Evolutionary conservation across 1,140 invertebrate species (phyloP).

Genomic region (Drosophila tropicalis): DNA sequence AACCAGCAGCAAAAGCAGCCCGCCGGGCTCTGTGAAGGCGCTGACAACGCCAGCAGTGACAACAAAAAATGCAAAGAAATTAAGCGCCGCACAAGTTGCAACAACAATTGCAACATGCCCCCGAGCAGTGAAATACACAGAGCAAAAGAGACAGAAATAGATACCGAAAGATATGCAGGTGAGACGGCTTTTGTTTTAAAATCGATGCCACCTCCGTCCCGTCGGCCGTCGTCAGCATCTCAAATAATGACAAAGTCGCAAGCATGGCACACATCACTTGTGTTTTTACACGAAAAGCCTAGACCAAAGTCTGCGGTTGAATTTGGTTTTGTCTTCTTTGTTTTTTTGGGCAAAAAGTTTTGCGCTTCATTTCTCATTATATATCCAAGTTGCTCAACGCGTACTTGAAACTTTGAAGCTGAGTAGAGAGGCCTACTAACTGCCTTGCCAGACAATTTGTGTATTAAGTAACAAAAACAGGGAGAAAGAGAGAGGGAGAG

Average conservation of each 20-base stretch:
- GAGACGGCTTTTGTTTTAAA: constrained; percentile 18
- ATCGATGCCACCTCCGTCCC: constrained; percentile 32
- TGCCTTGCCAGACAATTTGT: constrained; percentile 20
- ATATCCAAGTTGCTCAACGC: constrained; percentile 42
- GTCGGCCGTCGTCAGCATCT: constrained; percentile 3
- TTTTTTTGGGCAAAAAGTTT: constrained; percentile 47
- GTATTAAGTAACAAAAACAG: too few species aligned
- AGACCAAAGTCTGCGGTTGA: constrained; percentile 45
- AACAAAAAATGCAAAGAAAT: constrained; percentile 77
- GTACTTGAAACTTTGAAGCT: constrained; percentile 53
- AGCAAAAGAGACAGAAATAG: constrained; percentile 1
- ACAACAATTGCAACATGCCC: constrained; percentile 45
- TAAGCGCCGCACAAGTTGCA: constrained; percentile 73
- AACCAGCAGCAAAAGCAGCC: constrained; percentile 45
- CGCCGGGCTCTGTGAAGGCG: constrained; percentile 35
- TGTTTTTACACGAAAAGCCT: background rate
- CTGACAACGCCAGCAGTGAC: constrained; percentile 68
- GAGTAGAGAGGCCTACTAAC: background rate
- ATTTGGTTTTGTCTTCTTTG: constrained; percentile 7
- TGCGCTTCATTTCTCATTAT: constrained; percentile 69
- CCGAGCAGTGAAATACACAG: constrained; percentile 28
- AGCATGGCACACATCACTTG: background rate
- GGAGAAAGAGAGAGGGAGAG: background rate
- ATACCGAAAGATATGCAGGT: background rate
- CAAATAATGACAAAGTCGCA: constrained; percentile 52